Conservation (phyloP, 2,888 invertebrate species). For the Patella depressa region DNA sequence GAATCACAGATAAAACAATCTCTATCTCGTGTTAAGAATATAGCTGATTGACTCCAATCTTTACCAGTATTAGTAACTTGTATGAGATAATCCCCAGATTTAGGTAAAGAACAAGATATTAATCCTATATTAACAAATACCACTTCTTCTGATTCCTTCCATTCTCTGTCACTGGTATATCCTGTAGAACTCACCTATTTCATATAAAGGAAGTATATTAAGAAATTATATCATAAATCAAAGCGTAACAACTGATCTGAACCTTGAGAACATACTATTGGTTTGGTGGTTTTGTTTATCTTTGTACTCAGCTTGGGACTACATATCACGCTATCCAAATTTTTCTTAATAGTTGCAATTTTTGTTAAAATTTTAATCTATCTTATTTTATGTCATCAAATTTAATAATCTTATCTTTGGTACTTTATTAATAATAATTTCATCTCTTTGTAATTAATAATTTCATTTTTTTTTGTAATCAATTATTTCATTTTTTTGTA, state of each 20-base stretch:
- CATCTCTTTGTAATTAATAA: too few species aligned
- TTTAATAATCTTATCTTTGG: too few species aligned
- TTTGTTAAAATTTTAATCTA: too few species aligned
- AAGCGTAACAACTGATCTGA: constrained; percentile 10
- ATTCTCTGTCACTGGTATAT: constrained; percentile 22
- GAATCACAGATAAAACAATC: constrained; percentile 40
- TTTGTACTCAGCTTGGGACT: background rate
- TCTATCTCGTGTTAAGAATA: constrained; percentile 38
- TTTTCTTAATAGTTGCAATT: too few species aligned
- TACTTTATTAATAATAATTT: too few species aligned
- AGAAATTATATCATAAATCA: background rate
- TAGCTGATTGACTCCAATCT: constrained; percentile 25
- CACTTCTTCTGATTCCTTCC: constrained; percentile 26
- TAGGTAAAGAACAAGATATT: constrained; percentile 36
- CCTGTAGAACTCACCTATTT: constrained; percentile 33
- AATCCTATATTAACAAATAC: constrained; percentile 42
- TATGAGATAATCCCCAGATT: constrained; percentile 37
- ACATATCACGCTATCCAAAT: background rate
- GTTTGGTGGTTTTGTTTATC: too few species aligned
- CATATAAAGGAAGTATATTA: background rate
- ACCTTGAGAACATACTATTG: background rate
- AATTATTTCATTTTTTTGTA: too few species aligned
- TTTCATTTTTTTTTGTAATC: too few species aligned
- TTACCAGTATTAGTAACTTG: constrained; percentile 34
- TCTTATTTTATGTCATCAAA: too few species aligned